Conservation (phyloP, 1,140 invertebrate species). For the Papilio polyxenes region DNA sequence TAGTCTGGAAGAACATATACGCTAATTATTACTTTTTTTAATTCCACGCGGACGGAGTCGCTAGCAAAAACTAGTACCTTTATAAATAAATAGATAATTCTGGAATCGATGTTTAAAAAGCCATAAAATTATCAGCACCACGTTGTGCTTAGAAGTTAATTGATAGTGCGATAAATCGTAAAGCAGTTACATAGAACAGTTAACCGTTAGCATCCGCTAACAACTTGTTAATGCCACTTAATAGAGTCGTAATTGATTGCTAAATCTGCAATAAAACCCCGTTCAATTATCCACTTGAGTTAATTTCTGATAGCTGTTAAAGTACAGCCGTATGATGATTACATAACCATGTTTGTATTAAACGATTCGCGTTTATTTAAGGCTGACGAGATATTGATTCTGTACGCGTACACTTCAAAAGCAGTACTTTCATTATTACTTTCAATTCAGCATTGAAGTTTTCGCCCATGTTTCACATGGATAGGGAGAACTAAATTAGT, state of each 20-base stretch:
- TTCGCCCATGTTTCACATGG: too few relatives aligned
- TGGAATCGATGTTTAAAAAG: neutral
- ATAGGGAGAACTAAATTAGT: too few relatives aligned
- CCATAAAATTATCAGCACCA: neutral
- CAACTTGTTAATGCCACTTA: constrained; percentile 24
- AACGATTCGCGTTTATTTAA: neutral
- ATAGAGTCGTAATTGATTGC: constrained; percentile 19
- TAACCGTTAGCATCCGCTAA: constrained; percentile 24
- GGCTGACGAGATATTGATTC: neutral
- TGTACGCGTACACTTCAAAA: too few relatives aligned
- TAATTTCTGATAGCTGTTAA: constrained; percentile 20
- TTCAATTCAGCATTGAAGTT: too few relatives aligned
- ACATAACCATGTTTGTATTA: neutral
- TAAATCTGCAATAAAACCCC: constrained; percentile 22
- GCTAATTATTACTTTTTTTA: too few relatives aligned
- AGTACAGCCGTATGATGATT: neutral
- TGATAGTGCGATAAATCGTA: constrained; percentile 15
- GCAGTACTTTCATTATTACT: too few relatives aligned
- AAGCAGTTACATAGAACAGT: neutral
- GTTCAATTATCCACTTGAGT: constrained; percentile 17
- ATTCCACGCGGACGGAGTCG: too few relatives aligned
- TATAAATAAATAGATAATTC: neutral
- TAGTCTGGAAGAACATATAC: too few relatives aligned
- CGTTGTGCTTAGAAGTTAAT: constrained; percentile 3
- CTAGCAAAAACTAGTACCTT: neutral